These are phyloP conservation scores for Calephelis perditalis DNA, from an alignment of 2,888 invertebrate species.

Conservation along the genomic window DNA sequence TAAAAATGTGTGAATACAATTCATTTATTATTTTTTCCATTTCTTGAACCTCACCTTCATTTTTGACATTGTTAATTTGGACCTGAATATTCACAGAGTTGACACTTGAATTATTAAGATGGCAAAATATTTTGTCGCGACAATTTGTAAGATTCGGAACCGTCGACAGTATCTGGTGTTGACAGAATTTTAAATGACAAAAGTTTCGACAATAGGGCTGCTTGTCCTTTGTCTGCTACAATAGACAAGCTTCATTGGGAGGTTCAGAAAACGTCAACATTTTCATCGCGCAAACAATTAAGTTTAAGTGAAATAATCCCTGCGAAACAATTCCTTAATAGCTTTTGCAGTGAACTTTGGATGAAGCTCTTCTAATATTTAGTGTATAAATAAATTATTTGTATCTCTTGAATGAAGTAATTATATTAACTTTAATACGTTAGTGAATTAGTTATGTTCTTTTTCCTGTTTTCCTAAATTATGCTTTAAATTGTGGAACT, in stretches of 20 bases:
- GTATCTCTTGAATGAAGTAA: not conserved
- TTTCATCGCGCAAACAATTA: constrained; percentile 34
- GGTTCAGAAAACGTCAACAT: constrained; percentile 25
- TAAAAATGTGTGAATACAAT: not conserved
- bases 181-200: constrained; percentile 26
- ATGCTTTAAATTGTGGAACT: no score
- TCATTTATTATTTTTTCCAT: not conserved
- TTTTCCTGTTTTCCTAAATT: no score
- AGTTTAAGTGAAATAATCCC: constrained; percentile 34
- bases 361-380: constrained; percentile 12
- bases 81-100: not conserved
- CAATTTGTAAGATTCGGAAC: constrained; percentile 15
- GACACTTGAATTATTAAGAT: constrained; percentile 4
- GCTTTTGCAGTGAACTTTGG: constrained; percentile 32
- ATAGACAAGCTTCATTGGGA: constrained; percentile 16
- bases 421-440: no score
- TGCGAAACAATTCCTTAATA: constrained; percentile 33
- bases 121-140: constrained; percentile 14
- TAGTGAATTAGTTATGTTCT: no score
- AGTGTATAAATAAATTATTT: not conserved
- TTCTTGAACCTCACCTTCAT: not conserved
- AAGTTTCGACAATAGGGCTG: constrained; percentile 27
- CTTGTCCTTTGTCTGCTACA: constrained; percentile 26
- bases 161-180: constrained; percentile 19
- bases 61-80: not conserved